Percentiles rank a stretch among this genome's conserved stretches.
Conservation (phyloP, 1,140 invertebrate genomes). For the Drosophila cardini region DNA sequence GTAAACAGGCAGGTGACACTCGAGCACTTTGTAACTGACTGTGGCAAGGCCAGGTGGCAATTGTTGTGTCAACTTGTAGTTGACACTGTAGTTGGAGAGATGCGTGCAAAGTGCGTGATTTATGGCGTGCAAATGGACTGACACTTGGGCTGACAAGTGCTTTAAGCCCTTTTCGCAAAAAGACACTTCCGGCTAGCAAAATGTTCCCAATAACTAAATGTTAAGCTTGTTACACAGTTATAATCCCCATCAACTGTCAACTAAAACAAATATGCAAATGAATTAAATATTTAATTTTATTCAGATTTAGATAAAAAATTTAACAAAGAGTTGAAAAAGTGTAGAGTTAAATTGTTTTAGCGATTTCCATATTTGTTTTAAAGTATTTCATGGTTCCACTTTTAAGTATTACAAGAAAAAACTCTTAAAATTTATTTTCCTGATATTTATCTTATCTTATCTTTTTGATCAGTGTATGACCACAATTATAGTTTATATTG, state of each 20-base stretch:
- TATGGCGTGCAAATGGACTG: constrained; percentile 67
- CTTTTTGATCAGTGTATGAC: too few species aligned
- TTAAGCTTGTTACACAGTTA: constrained; percentile 7
- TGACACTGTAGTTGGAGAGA: not conserved
- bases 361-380: too few species aligned
- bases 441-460: too few species aligned
- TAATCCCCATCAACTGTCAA: not conserved
- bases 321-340: too few species aligned
- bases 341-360: too few species aligned
- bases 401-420: too few species aligned
- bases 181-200: not conserved
- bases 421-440: too few species aligned
- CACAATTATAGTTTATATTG: not conserved
- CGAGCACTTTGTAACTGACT: constrained; percentile 1
- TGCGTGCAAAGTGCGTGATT: constrained; percentile 55
- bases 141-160: constrained; percentile 58
- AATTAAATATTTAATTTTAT: too few species aligned
- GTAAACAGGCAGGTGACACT: constrained; percentile 28
- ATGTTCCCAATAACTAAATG: not conserved
- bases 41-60: constrained; percentile 8
- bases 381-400: too few species aligned
- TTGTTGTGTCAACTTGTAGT: constrained; percentile 19
- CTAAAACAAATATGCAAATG: too few species aligned
- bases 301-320: too few species aligned
- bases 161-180: constrained; percentile 35